These are phyloP conservation scores for Operophtera brumata DNA, from an alignment of 2,888 invertebrate genomes.

Conservation along the genomic window DNA sequence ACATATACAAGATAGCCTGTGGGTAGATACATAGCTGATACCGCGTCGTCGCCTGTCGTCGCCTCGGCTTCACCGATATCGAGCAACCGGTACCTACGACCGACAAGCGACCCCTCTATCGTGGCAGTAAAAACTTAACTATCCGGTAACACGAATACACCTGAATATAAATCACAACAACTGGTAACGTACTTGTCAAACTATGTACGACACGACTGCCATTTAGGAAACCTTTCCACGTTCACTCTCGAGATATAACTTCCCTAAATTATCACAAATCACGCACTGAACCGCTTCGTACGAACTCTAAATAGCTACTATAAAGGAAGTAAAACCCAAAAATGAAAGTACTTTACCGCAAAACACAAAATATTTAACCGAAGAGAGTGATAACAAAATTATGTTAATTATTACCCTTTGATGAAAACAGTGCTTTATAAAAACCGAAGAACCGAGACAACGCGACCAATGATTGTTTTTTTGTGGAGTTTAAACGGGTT, in stretches of 20 bases:
- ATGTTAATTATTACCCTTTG: slow-evolving; percentile 66
- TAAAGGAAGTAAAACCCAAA: slow-evolving; percentile 44
- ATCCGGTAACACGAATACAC: slow-evolving; percentile 74
- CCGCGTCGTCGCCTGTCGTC: slow-evolving; percentile 68
- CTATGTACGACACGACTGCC: slow-evolving; percentile 68
- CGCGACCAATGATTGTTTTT: slow-evolving; percentile 53
- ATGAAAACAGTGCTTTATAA: slow-evolving; percentile 34
- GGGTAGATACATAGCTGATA: slow-evolving; percentile 68
- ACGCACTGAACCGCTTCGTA: slow-evolving; percentile 49
- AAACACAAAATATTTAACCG: slow-evolving; percentile 70
- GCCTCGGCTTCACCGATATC: slow-evolving; percentile 66
- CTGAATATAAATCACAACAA: slow-evolving; percentile 72
- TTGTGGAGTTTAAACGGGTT: slow-evolving; percentile 55
- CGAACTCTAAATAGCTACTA: slow-evolving; percentile 45
- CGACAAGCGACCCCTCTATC: slow-evolving; percentile 62
- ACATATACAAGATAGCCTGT: slow-evolving; percentile 67
- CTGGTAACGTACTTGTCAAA: slow-evolving; percentile 68
- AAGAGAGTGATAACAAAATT: slow-evolving; percentile 53
- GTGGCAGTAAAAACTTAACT: slow-evolving; percentile 75
- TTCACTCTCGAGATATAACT: slow-evolving; percentile 38
- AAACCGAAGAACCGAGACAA: slow-evolving; percentile 45
- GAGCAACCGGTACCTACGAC: slow-evolving; percentile 52
- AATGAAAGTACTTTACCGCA: slow-evolving; percentile 72
- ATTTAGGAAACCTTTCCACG: slow-evolving; percentile 60
- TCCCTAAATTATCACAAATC: slow-evolving; percentile 45